Conservation (phyloP, 2,888 invertebrate genomes). For the Aelia acuminata region DNA sequence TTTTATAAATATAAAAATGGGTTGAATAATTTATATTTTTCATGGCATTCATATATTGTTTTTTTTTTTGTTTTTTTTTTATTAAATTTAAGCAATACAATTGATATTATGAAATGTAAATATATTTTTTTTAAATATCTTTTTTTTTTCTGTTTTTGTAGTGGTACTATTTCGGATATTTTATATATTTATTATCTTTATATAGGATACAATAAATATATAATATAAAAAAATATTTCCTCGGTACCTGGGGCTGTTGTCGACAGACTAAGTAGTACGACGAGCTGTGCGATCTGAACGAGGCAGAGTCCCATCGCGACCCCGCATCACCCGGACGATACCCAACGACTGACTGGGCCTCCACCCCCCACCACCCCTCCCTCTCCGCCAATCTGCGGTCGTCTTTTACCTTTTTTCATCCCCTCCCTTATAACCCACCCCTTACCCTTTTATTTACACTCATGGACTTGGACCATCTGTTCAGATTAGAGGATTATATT, state of each 20-base stretch:
- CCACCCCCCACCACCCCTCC: background rate
- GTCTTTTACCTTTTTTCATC: slow-evolving; percentile 32
- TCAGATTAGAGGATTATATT: slow-evolving; percentile 17
- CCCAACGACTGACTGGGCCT: slow-evolving; percentile 10
- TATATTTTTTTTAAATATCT: background rate
- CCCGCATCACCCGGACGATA: background rate
- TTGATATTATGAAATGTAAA: background rate
- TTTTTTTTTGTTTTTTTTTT: no score
- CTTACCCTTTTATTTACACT: slow-evolving; percentile 39
- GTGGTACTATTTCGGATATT: background rate
- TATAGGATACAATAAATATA: background rate
- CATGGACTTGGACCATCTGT: background rate
- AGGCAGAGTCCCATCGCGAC: slow-evolving; percentile 35
- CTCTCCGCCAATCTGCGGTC: slow-evolving; percentile 44
- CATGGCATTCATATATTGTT: no score
- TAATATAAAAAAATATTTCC: background rate
- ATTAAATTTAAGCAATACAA: no score
- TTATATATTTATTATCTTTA: background rate
- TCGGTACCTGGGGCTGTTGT: slow-evolving; percentile 19
- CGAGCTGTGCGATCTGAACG: slow-evolving; percentile 16
- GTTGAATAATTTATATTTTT: no score
- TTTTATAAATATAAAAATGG: no score
- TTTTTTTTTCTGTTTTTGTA: background rate
- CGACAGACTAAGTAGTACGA: slow-evolving; percentile 21
- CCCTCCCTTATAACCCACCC: background rate